phyloP scores from a whole-genome alignment of 2,888 invertebrate genomes.

The Anaspis maculata region DNA sequence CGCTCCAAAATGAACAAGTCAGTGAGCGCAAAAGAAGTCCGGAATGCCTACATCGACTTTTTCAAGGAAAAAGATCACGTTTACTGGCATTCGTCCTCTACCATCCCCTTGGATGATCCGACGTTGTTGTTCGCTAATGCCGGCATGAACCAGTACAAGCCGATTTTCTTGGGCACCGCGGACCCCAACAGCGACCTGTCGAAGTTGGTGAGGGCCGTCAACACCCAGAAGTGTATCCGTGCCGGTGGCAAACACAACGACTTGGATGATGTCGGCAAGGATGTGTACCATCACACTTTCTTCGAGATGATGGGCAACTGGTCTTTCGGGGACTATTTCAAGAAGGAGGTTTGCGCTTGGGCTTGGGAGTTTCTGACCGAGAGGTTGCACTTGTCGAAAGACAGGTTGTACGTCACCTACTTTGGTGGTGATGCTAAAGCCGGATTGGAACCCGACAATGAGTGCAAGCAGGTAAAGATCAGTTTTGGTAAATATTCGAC shows the following conservation, averaged over 20 bases:
- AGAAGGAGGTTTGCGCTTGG: conserved; percentile 95
- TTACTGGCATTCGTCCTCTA: conserved; percentile 96
- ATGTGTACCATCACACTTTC: conserved; percentile 99
- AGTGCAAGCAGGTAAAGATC: conserved; percentile 83
- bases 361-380: conserved; percentile 94
- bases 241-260: conserved; percentile 99
- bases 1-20: conserved; percentile 17
- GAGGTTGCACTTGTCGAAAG: conserved; percentile 67
- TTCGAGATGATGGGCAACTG: conserved; percentile 99
- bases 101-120: conserved; percentile 96
- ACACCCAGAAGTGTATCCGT: conserved; percentile 98
- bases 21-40: conserved; percentile 70
- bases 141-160: conserved; percentile 99
- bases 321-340: conserved; percentile 99
- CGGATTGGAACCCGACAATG: conserved; percentile 83
- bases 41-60: conserved; percentile 81
- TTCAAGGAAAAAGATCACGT: conserved; percentile 80
- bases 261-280: conserved; percentile 98
- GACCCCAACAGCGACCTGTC: conserved; percentile 96
- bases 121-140: conserved; percentile 97
- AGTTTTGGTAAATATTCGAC: too few species aligned
- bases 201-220: conserved; percentile 78
- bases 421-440: conserved; percentile 86
- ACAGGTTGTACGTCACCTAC: conserved; percentile 94
- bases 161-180: conserved; percentile 91